These are phyloP conservation scores for Sialia sialis DNA, from an alignment of 2,113 vertebrate genomes.

Conservation along the genomic window DNA sequence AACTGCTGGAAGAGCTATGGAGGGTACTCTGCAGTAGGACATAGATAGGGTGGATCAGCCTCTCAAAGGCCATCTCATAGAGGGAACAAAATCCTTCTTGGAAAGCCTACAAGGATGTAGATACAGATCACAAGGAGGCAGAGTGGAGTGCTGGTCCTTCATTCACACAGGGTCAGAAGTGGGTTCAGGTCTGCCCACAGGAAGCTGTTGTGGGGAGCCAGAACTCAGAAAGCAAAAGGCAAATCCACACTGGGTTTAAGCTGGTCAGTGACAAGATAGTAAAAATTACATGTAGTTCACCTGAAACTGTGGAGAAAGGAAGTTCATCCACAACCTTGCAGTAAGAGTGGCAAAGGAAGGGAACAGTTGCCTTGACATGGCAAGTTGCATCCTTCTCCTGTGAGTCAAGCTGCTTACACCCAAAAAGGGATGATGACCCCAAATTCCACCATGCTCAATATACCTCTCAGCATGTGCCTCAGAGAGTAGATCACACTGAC, in stretches of 20 bases:
- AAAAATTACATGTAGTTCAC: slow-evolving; percentile 1
- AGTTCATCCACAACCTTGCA: neutral
- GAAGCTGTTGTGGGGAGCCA: neutral
- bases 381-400: neutral
- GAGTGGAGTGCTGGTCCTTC: neutral
- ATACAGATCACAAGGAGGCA: neutral
- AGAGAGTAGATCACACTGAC: neutral
- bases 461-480: neutral
- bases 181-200: neutral
- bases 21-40: neutral
- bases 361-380: rapidly evolving
- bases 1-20: neutral
- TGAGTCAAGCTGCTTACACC: slow-evolving; percentile 13
- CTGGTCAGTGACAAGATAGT: slow-evolving; percentile 55
- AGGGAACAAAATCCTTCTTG: neutral
- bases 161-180: neutral
- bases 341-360: neutral
- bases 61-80: neutral
- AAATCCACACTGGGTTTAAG: slow-evolving; percentile 59
- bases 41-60: neutral
- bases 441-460: neutral
- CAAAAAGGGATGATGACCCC: slow-evolving; percentile 8
- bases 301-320: neutral
- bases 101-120: neutral
- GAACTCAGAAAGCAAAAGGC: neutral